Evolutionary conservation across 2,888 invertebrate species (phyloP), one percentile per base, ranked within the genome.

Genomic region (Stenotaenia linearis): DNA sequence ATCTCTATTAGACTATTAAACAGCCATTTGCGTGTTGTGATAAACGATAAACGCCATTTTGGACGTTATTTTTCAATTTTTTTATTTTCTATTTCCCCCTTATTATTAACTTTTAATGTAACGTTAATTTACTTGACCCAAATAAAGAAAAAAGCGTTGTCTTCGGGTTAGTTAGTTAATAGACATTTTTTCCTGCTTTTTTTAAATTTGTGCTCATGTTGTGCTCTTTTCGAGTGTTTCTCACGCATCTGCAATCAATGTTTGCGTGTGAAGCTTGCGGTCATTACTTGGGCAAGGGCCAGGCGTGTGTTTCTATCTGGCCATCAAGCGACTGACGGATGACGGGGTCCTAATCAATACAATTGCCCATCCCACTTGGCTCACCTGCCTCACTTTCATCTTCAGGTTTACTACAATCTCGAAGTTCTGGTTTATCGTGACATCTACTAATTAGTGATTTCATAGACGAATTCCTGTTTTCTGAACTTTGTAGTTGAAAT

Each of bases 231-330:
- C 9, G 25, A 25, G 23, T 23, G 23, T 61, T 61, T 61, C 61
- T 28, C 61, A 61, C 61, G 61, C 61, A 61, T 61, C 61, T 61
- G 25, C 61, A 61, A 61, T 61, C 61, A 61, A 61, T 61, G 61
- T 61, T 61, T 61, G 61, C 61, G 61, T 61, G 61, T 61, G 61
- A 61, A 61, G 61, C 28, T 61, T 61, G 61, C 61, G 61, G 61
- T 61, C 61, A 61, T 61, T 61, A 61, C 61, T 61, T 61, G 61
- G 61, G 61, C 61, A 61, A 61, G 61, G 61, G 61, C 61, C 61
- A 61, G 61, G 15, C 61, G 61, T 25, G 61, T 61, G 61, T 61
- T 61, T 61, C 61, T 61, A 61, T 15, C 61, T 61, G 61, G 61
- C 61, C 61, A 61, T 61, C 61, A 61, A 23, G 25, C 61, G 61